phyloP scores from a whole-genome alignment of 2,113 vertebrate species.

The Anoura caudifer region DNA sequence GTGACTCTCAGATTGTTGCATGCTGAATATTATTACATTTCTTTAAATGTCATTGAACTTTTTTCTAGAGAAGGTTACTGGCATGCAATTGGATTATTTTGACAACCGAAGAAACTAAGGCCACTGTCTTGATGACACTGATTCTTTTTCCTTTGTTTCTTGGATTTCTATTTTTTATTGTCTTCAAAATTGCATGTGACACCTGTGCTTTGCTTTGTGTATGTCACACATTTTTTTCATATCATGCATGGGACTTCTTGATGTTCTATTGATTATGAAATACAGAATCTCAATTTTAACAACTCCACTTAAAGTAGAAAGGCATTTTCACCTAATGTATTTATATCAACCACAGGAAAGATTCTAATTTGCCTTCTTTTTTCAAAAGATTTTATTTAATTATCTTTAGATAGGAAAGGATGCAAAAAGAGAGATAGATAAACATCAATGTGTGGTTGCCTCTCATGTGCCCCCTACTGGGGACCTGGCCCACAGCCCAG shows the following conservation, averaged over 20 bases:
- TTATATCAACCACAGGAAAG: background rate
- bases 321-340: background rate
- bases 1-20: background rate
- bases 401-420: too few species aligned
- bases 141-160: background rate
- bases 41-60: background rate
- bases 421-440: too few species aligned
- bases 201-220: background rate
- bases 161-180: background rate
- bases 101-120: background rate
- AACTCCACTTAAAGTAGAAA: background rate
- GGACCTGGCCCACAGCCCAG: too few species aligned
- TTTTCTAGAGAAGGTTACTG: background rate
- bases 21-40: background rate
- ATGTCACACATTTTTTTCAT: background rate
- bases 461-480: too few species aligned
- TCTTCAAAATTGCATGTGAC: background rate
- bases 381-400: too few species aligned
- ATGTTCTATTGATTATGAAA: background rate
- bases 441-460: too few species aligned
- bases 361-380: background rate
- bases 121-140: background rate
- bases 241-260: background rate
- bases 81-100: background rate
- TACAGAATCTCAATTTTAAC: background rate